Conservation (phyloP, 1,140 invertebrate genomes). For the Cotesia glomerata region DNA sequence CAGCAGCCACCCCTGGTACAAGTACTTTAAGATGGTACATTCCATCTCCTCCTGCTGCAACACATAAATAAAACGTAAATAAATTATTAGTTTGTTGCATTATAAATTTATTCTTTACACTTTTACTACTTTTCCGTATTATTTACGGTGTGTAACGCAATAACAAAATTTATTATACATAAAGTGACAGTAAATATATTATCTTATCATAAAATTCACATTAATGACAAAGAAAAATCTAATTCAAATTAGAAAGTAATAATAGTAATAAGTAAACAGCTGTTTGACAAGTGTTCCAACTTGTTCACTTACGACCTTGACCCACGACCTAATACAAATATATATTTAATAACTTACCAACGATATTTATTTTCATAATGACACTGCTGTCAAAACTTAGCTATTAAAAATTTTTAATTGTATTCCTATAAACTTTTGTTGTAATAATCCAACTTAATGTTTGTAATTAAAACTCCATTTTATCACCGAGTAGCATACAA, state of each 20-base stretch:
- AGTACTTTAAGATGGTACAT: slow-evolving; percentile 94
- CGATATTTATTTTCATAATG: slow-evolving; percentile 45
- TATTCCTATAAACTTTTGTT: not conserved
- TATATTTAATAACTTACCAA: slow-evolving; percentile 10
- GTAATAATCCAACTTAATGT: too few relatives aligned
- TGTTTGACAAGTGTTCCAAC: slow-evolving; percentile 55
- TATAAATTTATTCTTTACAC: too few relatives aligned
- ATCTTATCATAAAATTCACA: too few relatives aligned
- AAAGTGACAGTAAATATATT: too few relatives aligned
- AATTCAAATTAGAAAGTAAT: not conserved
- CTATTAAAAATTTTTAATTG: not conserved
- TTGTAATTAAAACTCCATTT: too few relatives aligned
- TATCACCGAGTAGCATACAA: too few relatives aligned
- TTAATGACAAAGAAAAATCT: too few relatives aligned
- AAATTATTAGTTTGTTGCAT: not conserved
- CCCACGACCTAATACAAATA: slow-evolving; percentile 50
- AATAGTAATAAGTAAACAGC: slow-evolving; percentile 55
- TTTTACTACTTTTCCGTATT: too few relatives aligned
- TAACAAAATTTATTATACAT: too few relatives aligned
- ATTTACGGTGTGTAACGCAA: too few relatives aligned
- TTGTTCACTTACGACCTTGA: slow-evolving; percentile 56
- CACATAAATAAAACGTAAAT: slow-evolving; percentile 33
- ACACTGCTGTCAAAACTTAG: slow-evolving; percentile 13
- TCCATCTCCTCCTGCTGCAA: slow-evolving; percentile 70
- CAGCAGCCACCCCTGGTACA: slow-evolving; percentile 93